Evolutionary conservation across 2,797 vertebrate genomes (phyloP).

Genomic region (Anabacerthia variegaticeps): DNA sequence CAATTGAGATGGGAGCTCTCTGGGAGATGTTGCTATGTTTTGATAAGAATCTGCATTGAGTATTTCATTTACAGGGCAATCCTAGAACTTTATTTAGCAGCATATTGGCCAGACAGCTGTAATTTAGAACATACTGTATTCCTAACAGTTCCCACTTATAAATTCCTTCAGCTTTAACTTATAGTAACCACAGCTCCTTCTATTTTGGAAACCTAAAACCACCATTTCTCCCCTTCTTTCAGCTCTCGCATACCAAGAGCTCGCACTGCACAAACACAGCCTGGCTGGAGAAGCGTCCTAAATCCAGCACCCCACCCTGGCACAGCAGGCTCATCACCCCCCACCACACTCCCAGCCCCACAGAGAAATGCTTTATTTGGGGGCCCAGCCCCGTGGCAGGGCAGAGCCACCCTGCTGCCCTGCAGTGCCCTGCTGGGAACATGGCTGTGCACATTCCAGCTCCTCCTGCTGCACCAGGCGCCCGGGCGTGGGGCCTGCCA

Average conservation of each 20-base stretch:
- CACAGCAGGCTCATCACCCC: neutral
- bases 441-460: slow-evolving; percentile 36
- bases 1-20: neutral
- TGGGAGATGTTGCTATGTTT: slow-evolving; percentile 25
- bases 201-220: neutral
- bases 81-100: slow-evolving; percentile 53
- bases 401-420: neutral
- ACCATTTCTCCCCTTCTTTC: slow-evolving; percentile 6
- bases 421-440: slow-evolving; percentile 2
- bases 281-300: neutral
- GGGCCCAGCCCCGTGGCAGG: neutral
- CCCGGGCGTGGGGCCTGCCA: neutral
- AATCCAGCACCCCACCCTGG: neutral
- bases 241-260: neutral
- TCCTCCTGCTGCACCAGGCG: neutral
- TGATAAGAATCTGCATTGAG: neutral
- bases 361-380: neutral
- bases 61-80: slow-evolving; percentile 49
- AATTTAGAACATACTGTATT: slow-evolving; percentile 52
- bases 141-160: slow-evolving; percentile 50
- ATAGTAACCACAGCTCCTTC: slow-evolving; percentile 10
- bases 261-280: neutral
- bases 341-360: neutral
- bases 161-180: slow-evolving; percentile 47
- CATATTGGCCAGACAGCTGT: slow-evolving; percentile 54